Evolutionary conservation across 2,888 invertebrate species (phyloP).

Genomic region (Aleiodes testaceus): DNA sequence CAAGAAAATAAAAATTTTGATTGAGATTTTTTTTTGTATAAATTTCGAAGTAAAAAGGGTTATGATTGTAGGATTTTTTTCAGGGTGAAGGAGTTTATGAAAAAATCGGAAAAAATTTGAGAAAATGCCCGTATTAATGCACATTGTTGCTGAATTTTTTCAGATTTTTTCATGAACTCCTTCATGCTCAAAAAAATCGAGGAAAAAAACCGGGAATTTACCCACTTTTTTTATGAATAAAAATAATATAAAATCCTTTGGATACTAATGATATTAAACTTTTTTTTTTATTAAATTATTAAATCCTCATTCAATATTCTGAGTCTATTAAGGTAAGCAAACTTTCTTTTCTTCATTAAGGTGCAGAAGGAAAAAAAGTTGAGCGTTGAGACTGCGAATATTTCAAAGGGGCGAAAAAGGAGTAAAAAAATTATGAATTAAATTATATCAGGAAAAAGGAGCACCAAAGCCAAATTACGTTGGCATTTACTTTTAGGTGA

Average conservation of each 20-base stretch:
- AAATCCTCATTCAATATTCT: no score
- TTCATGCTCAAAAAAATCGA: no score
- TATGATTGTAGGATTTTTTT: no score
- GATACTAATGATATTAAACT: neutral
- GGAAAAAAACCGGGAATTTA: no score
- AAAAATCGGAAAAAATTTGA: no score
- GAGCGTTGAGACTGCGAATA: neutral
- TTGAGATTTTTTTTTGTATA: no score
- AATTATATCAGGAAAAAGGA: slow-evolving; percentile 7
- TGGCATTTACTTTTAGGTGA: neutral
- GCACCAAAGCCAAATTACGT: neutral
- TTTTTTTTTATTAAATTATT: no score
- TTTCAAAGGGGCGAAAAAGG: slow-evolving; percentile 2
- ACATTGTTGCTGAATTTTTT: no score
- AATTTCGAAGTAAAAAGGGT: no score
- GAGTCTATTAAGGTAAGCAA: neutral
- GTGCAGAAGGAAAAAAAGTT: neutral
- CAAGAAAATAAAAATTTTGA: neutral
- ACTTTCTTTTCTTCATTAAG: slow-evolving; percentile 16
- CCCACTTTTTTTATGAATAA: neutral
- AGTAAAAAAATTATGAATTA: slow-evolving; percentile 18
- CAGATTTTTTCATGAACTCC: no score
- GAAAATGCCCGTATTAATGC: no score
- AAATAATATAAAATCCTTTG: neutral
- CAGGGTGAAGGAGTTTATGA: no score